Evolutionary conservation across 1,140 invertebrate genomes (phyloP), one percentile per base, ranked within the genome.

Genomic region (Bursaphelenchus mucronatus): DNA sequence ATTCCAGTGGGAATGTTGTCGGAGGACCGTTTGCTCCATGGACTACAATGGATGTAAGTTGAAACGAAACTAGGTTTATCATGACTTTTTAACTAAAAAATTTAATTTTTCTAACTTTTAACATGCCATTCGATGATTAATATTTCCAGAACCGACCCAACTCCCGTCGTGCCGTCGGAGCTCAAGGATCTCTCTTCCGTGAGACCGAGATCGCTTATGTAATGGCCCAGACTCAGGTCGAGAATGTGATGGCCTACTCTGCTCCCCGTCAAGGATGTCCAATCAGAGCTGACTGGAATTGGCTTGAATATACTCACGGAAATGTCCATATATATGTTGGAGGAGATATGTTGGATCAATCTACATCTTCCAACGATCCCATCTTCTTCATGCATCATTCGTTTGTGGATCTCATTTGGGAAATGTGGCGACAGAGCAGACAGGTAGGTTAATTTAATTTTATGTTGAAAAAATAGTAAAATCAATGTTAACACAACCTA

Each of bases 321-420:
- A 80, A 78, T 64, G 70, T 74, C 45, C 49, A 67, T 66, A 80
- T 57, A 47, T 78, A 21, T 67, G 69, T 74, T 56, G 77, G 66
- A 49, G 76, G 76, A 5, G 77, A 79, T 66, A 80, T 78, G 77
- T 63, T 77, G 44, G 43, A 65, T 56, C 46, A 62, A 17, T 68
- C 65, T 9, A 76, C 74, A 0, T 70, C 70, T 13, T 74, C 82
- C 17, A 82, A 77, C 65, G 83, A 84, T 65, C 74, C 74, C 3
- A 63, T 75, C 64, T 75, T 74, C 58, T 46, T 74, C 13, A 67
- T 74, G 46, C 74, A 75, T 56, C 65, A 72, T 9, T 83, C 21
- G 4, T 59, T 82, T 68, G 74, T 83, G 10, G 83, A 84, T 68
- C 71, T 65, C 41, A 61, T 79, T 49, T 80, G 74, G 74, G 79